These are phyloP conservation scores for Neostethus bicornis DNA, from an alignment of 2,797 vertebrate genomes.

Conservation along the genomic window DNA sequence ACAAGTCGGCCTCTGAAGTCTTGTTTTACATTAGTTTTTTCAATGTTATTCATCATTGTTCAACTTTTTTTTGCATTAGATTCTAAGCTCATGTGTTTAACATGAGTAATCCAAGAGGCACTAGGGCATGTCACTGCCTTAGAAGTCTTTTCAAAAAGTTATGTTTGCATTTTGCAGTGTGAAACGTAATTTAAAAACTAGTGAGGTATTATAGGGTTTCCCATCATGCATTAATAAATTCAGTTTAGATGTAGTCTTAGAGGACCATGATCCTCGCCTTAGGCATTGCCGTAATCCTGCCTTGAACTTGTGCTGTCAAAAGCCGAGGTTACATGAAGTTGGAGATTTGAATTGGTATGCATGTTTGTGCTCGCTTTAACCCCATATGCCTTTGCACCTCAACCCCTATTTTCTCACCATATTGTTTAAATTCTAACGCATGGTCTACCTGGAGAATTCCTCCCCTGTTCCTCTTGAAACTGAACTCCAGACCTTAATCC, in stretches of 20 bases:
- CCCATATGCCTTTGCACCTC: constrained; percentile 64
- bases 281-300: constrained; percentile 72
- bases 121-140: neutral
- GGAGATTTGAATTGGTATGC: constrained; percentile 66
- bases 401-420: constrained; percentile 60
- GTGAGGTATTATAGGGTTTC: constrained; percentile 38
- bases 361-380: constrained; percentile 78
- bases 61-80: neutral
- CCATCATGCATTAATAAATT: constrained; percentile 44
- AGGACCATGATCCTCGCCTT: constrained; percentile 62
- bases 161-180: constrained; percentile 37
- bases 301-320: constrained; percentile 81
- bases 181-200: constrained; percentile 50
- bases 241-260: constrained; percentile 58
- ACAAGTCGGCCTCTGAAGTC: neutral
- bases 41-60: neutral
- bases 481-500: constrained; percentile 74
- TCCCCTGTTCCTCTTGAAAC: constrained; percentile 75
- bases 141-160: constrained; percentile 11
- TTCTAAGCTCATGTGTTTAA: neutral
- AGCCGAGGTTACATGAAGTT: constrained; percentile 51
- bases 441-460: constrained; percentile 75
- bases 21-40: constrained; percentile 10
- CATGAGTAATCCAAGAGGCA: constrained; percentile 2
- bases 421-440: constrained; percentile 79